phyloP scores from a whole-genome alignment of 2,888 invertebrate species.

The Abscondita cerata region DNA sequence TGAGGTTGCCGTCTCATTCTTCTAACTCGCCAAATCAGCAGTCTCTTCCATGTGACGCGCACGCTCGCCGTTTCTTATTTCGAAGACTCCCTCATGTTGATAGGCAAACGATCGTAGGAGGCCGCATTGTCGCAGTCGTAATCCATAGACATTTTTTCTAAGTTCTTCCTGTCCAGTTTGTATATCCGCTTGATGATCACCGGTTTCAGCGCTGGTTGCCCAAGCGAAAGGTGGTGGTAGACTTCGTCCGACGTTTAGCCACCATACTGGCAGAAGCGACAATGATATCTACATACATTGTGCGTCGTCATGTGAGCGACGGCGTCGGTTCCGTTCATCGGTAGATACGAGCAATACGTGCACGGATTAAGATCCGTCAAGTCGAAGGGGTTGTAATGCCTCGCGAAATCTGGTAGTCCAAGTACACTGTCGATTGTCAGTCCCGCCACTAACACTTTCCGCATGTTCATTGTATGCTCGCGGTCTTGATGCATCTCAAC shows the following conservation, averaged over 20 bases:
- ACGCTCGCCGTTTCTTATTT: slow-evolving; percentile 11
- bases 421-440: slow-evolving; percentile 44
- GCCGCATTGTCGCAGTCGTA: background rate
- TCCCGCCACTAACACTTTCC: slow-evolving; percentile 42
- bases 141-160: background rate
- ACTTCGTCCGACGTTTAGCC: slow-evolving; percentile 54
- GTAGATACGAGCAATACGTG: slow-evolving; percentile 3
- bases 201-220: slow-evolving; percentile 57
- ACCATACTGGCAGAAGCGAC: slow-evolving; percentile 61
- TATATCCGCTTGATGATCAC: slow-evolving; percentile 51
- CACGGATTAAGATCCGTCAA: slow-evolving; percentile 5
- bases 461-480: slow-evolving; percentile 49
- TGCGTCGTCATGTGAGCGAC: slow-evolving; percentile 52
- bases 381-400: slow-evolving; percentile 22
- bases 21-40: no score
- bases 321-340: background rate
- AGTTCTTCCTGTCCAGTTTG: slow-evolving; percentile 8
- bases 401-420: slow-evolving; percentile 29
- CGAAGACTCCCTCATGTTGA: background rate
- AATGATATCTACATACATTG: slow-evolving; percentile 59
- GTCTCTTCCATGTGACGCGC: background rate
- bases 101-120: background rate
- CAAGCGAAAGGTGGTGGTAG: slow-evolving; percentile 59
- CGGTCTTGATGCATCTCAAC: slow-evolving; percentile 66
- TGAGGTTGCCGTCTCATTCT: background rate